phyloP scores from a whole-genome alignment of 2,888 invertebrate genomes.

The Petrolisthes manimaculis region DNA sequence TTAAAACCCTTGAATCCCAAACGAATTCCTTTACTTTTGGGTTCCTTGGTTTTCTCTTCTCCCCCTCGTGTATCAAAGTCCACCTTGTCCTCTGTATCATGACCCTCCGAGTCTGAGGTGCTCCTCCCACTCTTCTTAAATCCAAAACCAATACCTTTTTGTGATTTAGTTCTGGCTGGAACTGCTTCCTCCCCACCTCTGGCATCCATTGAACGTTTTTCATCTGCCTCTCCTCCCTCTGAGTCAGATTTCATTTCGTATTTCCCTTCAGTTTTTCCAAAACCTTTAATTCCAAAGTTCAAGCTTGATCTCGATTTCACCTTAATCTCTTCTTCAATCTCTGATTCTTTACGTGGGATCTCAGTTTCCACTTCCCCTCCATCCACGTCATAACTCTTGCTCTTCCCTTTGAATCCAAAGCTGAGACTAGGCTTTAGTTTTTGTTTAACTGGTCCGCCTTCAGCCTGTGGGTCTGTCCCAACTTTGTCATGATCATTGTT shows the following conservation, averaged over 20 bases:
- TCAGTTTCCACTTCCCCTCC: slow-evolving; percentile 40
- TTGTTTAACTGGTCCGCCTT: slow-evolving; percentile 37
- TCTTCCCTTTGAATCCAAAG: slow-evolving; percentile 58
- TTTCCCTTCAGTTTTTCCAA: slow-evolving; percentile 44
- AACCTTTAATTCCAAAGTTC: slow-evolving; percentile 48
- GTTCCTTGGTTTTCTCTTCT: slow-evolving; percentile 55
- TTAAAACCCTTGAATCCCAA: slow-evolving; percentile 62
- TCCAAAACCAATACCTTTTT: slow-evolving; percentile 49
- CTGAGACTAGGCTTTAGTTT: slow-evolving; percentile 57
- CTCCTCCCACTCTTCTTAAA: slow-evolving; percentile 44
- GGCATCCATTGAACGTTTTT: slow-evolving; percentile 45
- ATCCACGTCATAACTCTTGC: slow-evolving; percentile 50
- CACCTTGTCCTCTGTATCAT: slow-evolving; percentile 53
- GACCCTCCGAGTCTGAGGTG: slow-evolving; percentile 57
- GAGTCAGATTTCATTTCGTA: slow-evolving; percentile 56
- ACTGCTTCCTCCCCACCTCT: slow-evolving; percentile 33
- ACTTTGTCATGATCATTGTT: slow-evolving; percentile 51
- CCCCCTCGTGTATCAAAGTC: slow-evolving; percentile 54
- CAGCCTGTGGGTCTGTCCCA: slow-evolving; percentile 42
- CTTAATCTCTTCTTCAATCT: slow-evolving; percentile 46
- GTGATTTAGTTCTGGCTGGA: slow-evolving; percentile 16
- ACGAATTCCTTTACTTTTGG: slow-evolving; percentile 54
- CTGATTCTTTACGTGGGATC: slow-evolving; percentile 17
- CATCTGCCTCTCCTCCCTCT: slow-evolving; percentile 57
- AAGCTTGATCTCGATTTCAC: slow-evolving; percentile 46